Base-by-base conservation (phyloP, 2,797 vertebrate species). In the Streptopelia turtur region DNA sequence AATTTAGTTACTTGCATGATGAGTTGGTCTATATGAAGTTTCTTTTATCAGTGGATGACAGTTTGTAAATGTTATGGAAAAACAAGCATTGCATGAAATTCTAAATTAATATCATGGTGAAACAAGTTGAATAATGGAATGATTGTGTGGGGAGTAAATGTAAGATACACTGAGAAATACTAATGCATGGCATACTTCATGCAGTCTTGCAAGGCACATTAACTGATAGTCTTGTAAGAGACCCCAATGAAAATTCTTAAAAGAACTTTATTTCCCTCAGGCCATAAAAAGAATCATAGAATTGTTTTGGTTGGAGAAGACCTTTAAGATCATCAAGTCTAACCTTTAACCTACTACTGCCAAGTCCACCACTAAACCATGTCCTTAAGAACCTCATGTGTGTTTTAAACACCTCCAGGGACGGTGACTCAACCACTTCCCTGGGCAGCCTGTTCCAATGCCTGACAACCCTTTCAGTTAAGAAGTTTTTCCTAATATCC, bases 41-140 rank as follows among this genome's bases (percentile, higher is more conserved):
- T 66, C n/a, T 50, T 3, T 37, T 77, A 59, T 30, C 4, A 6
- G 24, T n/a, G 52, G n/a, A 70, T 76, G 70, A 81, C 50, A 60
- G 43, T 78, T 59, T 50, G 15, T 64, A 83, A 90, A 87, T 41
- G 10, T 47, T 72, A 50, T 50, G 20, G 52, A 75, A 93, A 78
- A 14, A 57, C 18, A 65, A 57, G 9, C 27, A 57, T 49, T 47
- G 8, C 24, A 43, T 17, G 16, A 75, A 82, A 91, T 83, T 43
- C 65, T 53, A 63, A 82, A 65, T 35, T 4, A 88, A 25, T 68
- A 39, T 22, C 0, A 39, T 57, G 33, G 56, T 3, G 7, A 94
- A 96, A 85, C 15, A 68, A 81, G 20, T 85, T 84, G 37, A 92
- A 82, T 84, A 96, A 60, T 25, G 57, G 45, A 83, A 63, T 4